Base-by-base conservation (phyloP, 2,797 vertebrate species). In the Chelonia mydas region DNA sequence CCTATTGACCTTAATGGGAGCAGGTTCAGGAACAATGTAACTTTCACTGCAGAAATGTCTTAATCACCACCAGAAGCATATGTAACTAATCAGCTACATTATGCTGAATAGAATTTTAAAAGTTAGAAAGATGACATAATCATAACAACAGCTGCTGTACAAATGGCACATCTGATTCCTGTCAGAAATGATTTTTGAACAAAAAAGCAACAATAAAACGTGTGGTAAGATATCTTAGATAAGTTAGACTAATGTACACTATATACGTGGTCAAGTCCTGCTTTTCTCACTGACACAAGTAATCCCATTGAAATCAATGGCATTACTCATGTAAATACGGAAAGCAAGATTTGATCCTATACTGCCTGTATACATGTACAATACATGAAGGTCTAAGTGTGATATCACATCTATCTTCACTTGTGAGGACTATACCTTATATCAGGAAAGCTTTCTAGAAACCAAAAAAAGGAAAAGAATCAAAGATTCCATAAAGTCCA, bases 21-120 rank as follows among this genome's bases (percentile, higher is more conserved):
- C 2, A 92, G 17, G 3, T 89, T 92, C 50, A 86, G 54, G 84
- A 77, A 41, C 83, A 3, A 11, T 78, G 7, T 65, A 59, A 72
- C 68, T 90, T 96, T 96, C 72, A 83, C 61, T 84, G 83, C 90
- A 74, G 15, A 88, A 95, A 78, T 90, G 57, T 49, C 45, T 95
- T 92, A 86, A 12, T 81, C 94, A 81, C 53, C 86, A 94, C 54
- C 5, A 84, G 79, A 80, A 4, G 28, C 1, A 59, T 1, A 6
- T n/a, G 11, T 77, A 72, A 11, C 4, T 95, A 77, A 88, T 11
- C 15, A 92, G 94, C 89, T 84, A 93, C 81, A 90, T 37, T 5
- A 74, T 21, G 45, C 16, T 77, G 80, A 90, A 68, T 28, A 41
- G 27, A 81, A 6, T 81, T 86, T 95, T 90, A 84, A 41, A 90